Conservation (phyloP, 2,113 vertebrate species). For the Axis porcinus region DNA sequence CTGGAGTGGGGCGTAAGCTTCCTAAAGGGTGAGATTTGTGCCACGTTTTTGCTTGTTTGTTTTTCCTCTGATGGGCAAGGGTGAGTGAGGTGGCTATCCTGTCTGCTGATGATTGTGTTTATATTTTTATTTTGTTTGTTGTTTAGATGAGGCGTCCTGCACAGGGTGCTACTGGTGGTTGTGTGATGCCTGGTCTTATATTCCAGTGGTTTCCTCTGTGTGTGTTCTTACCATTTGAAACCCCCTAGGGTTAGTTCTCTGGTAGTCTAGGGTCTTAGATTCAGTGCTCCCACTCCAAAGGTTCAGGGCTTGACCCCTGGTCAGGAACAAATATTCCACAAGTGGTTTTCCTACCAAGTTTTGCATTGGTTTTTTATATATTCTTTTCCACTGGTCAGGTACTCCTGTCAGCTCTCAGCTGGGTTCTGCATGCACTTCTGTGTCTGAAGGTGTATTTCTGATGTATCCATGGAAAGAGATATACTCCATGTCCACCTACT, state of each 20-base stretch:
- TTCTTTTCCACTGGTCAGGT: neutral
- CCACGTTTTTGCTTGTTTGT: neutral
- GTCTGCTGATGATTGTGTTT: neutral
- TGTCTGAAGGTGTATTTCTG: neutral
- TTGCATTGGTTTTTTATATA: neutral
- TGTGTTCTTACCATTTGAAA: neutral
- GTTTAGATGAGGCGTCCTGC: neutral
- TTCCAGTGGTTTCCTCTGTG: neutral
- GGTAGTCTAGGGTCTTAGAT: neutral
- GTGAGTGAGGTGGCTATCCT: neutral
- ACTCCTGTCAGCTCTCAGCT: neutral
- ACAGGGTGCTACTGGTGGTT: neutral
- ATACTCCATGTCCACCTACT: neutral
- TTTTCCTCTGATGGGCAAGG: neutral
- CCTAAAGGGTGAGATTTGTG: neutral
- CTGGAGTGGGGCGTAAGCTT: neutral
- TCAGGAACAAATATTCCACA: neutral
- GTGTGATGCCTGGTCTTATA: neutral
- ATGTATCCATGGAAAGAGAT: neutral
- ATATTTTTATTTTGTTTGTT: neutral
- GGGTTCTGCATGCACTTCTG: neutral
- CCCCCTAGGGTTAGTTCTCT: neutral
- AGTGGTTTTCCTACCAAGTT: neutral
- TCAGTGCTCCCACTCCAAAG: neutral
- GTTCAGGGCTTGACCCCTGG: neutral